These are phyloP conservation scores for Euplagia quadripunctaria DNA, from an alignment of 2,888 invertebrate species.

Conservation along the genomic window DNA sequence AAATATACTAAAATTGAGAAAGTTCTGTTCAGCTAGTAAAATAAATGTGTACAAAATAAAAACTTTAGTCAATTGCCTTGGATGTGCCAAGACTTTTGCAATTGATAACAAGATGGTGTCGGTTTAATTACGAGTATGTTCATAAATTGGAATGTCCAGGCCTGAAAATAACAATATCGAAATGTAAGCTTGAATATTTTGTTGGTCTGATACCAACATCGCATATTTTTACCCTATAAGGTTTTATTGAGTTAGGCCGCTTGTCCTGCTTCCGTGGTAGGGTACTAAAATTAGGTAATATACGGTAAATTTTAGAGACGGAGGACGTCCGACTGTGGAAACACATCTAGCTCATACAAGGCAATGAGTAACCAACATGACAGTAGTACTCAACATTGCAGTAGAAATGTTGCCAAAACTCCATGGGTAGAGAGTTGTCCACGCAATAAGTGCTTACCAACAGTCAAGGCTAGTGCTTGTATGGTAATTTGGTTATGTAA, in stretches of 20 bases:
- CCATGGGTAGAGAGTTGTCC: background rate
- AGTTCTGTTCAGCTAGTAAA: background rate
- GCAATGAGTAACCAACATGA: background rate
- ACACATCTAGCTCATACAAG: background rate
- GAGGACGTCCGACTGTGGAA: background rate
- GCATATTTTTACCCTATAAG: too few relatives aligned
- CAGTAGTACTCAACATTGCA: background rate
- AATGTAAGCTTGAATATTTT: background rate
- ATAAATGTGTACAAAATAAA: background rate
- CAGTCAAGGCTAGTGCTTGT: background rate
- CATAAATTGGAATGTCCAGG: background rate
- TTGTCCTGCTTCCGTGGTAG: background rate
- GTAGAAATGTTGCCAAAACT: background rate
- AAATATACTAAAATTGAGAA: background rate
- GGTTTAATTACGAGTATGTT: background rate
- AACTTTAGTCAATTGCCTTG: background rate
- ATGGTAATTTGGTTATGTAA: background rate
- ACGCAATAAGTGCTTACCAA: background rate
- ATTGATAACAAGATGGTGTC: background rate
- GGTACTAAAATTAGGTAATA: background rate
- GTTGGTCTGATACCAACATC: background rate
- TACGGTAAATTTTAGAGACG: too few relatives aligned
- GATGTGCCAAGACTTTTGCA: background rate
- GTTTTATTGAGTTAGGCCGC: background rate
- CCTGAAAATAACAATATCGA: background rate